These are phyloP conservation scores for Cephus runcator DNA, from an alignment of 2,888 invertebrate genomes.

Conservation along the genomic window DNA sequence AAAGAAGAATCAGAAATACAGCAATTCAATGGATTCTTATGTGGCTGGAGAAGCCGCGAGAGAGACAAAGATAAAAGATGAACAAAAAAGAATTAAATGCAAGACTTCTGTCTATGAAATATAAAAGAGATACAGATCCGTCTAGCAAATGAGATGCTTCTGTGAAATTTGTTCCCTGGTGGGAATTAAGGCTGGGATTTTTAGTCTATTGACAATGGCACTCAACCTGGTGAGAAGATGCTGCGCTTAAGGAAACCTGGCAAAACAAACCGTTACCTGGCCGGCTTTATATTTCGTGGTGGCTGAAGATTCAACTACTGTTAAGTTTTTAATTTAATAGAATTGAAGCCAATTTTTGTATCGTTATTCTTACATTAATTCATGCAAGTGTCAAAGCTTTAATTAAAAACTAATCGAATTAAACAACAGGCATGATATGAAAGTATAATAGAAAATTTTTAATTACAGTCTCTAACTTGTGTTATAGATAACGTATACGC, in stretches of 20 bases:
- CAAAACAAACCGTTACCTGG: slow-evolving; percentile 54
- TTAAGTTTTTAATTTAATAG: not conserved
- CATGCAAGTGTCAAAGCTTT: not conserved
- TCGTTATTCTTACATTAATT: no score
- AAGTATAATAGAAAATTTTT: not conserved
- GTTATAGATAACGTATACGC: no score
- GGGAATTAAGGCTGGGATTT: not conserved
- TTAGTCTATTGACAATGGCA: not conserved
- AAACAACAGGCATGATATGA: not conserved
- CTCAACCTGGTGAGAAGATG: not conserved
- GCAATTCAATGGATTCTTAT: no score
- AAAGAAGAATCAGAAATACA: not conserved
- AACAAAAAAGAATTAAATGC: not conserved
- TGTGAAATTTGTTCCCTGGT: not conserved
- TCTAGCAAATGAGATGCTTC: not conserved
- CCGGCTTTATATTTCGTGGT: slow-evolving; percentile 51
- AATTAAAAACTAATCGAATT: not conserved
- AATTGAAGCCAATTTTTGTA: not conserved
- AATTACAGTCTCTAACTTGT: not conserved
- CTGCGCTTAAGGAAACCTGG: not conserved
- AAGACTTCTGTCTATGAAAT: no score
- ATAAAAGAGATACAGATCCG: no score
- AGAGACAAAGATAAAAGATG: not conserved
- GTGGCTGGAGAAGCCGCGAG: not conserved
- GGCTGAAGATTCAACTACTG: not conserved